Evolutionary conservation across 1,140 invertebrate genomes (phyloP).

Genomic region (Drosophila pseudoobscura): DNA sequence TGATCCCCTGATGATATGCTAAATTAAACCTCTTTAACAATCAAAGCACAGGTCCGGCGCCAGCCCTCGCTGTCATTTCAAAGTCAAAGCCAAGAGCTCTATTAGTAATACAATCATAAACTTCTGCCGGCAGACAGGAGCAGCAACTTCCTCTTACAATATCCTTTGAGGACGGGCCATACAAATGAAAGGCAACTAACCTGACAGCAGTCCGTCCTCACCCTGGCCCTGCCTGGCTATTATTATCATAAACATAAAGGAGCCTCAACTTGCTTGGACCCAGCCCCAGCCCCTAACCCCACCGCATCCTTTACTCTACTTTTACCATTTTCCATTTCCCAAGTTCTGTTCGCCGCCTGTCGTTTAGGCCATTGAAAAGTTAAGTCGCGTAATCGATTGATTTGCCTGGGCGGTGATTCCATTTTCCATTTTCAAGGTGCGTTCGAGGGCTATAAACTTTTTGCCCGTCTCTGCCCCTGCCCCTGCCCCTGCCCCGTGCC

Average conservation of each 20-base stretch:
- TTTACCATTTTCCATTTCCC: conserved; percentile 6
- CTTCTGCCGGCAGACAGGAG: conserved; percentile 24
- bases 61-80: conserved; percentile 24
- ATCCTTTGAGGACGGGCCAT: conserved; percentile 24
- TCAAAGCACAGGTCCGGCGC: conserved; percentile 9
- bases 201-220: conserved; percentile 61
- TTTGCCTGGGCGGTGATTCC: conserved; percentile 67
- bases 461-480: background rate
- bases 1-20: conserved; percentile 1
- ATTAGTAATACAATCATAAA: conserved; percentile 61
- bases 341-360: conserved; percentile 39
- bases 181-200: conserved; percentile 51
- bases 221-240: conserved; percentile 27
- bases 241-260: conserved; percentile 77
- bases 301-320: conserved; percentile 1
- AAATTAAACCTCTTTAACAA: conserved; percentile 16
- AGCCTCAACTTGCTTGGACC: conserved; percentile 15
- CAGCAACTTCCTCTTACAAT: conserved; percentile 10
- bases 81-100: conserved; percentile 31
- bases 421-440: conserved; percentile 68
- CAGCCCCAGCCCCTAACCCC: background rate
- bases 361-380: conserved; percentile 79
- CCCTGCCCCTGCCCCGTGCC: background rate
- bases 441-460: conserved; percentile 64
- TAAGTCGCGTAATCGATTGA: conserved; percentile 83